These are phyloP conservation scores for Peromyscus nudipes DNA, from an alignment of 2,797 vertebrate species.

Conservation along the genomic window DNA sequence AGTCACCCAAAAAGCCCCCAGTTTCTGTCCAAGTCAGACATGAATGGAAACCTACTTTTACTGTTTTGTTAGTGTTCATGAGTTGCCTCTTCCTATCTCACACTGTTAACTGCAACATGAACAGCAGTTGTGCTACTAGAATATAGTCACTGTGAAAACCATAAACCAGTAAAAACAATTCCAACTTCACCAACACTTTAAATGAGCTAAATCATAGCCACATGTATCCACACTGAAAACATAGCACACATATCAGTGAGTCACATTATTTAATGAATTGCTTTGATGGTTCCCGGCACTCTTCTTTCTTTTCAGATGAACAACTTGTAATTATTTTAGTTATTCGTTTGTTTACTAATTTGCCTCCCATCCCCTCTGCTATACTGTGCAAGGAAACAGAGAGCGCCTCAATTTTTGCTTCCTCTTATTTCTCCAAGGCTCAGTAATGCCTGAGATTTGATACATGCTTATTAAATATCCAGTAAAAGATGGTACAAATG, in stretches of 20 bases:
- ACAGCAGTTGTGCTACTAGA: slow-evolving; percentile 14
- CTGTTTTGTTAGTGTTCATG: neutral
- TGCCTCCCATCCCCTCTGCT: neutral
- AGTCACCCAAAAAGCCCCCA: slow-evolving; percentile 32
- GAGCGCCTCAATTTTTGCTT: neutral
- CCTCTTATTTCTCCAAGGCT: slow-evolving; percentile 26
- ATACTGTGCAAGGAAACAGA: neutral
- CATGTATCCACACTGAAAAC: slow-evolving; percentile 31
- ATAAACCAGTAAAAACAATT: neutral
- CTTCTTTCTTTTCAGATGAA: slow-evolving; percentile 10
- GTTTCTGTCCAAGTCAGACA: neutral
- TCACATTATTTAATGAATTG: neutral
- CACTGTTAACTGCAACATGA: neutral
- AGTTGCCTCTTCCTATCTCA: neutral
- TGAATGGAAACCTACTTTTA: neutral
- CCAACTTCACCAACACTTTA: neutral
- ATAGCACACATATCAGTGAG: neutral
- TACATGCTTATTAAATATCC: neutral
- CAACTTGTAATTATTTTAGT: slow-evolving; percentile 45
- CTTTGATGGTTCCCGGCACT: neutral
- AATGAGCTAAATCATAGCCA: neutral
- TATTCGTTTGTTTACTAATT: slow-evolving; percentile 35
- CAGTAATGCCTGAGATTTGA: neutral
- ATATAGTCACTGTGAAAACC: neutral
- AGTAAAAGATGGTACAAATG: neutral